These are phyloP conservation scores for Leptobrachium ailaonicum DNA, from an alignment of 2,113 vertebrate genomes.

Conservation along the genomic window DNA sequence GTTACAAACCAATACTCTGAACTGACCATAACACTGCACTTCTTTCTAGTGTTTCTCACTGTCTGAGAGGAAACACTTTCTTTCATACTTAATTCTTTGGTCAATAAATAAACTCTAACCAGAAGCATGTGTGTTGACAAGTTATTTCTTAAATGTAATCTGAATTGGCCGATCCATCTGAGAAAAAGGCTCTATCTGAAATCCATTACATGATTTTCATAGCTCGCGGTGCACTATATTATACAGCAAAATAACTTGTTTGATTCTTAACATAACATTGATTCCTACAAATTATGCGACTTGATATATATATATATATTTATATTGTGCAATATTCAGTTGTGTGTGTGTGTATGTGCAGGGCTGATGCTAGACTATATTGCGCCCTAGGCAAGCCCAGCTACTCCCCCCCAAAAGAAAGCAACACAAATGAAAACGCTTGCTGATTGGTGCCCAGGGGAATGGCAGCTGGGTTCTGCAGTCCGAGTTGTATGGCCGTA, in stretches of 20 bases:
- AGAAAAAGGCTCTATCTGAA: constrained; percentile 47
- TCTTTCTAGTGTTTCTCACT: neutral
- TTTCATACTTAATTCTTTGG: constrained; percentile 44
- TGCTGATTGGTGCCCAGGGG: too few relatives aligned
- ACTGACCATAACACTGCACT: constrained; percentile 1
- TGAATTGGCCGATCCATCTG: constrained; percentile 49
- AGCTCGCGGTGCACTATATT: constrained; percentile 42
- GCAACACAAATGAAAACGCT: too few relatives aligned
- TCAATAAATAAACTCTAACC: constrained; percentile 49
- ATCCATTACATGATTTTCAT: constrained; percentile 47
- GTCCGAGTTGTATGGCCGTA: too few relatives aligned
- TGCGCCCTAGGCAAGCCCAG: too few relatives aligned
- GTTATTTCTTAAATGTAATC: constrained; percentile 51
- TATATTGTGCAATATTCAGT: neutral
- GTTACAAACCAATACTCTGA: neutral
- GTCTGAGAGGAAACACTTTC: constrained; percentile 16
- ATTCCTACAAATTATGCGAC: constrained; percentile 18
- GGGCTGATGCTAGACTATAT: too few relatives aligned
- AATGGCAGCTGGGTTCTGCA: too few relatives aligned
- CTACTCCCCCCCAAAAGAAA: too few relatives aligned
- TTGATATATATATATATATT: constrained; percentile 27
- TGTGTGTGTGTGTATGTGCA: too few relatives aligned
- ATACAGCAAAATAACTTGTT: constrained; percentile 43
- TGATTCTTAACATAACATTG: constrained; percentile 45
- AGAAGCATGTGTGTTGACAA: constrained; percentile 49